Percentiles rank a stretch among this genome's conserved stretches.
These are phyloP conservation scores for Microctenopoma stevenorrisi DNA, from an alignment of 2,797 vertebrate species.

Conservation along the genomic window DNA sequence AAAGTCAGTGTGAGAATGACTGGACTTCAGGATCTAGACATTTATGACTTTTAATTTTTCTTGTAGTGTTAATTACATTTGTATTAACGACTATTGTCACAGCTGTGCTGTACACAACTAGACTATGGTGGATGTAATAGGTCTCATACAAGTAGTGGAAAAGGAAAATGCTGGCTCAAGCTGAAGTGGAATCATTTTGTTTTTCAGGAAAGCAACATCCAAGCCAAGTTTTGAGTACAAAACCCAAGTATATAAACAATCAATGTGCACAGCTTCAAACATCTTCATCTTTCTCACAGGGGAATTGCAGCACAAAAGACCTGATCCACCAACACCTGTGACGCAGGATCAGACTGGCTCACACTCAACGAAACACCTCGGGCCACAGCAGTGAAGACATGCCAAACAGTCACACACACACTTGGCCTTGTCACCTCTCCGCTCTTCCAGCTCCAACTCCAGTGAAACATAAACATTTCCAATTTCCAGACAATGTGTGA, in stretches of 20 bases:
- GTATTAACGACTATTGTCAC: background rate
- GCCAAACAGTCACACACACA: slow-evolving; percentile 48
- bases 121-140: background rate
- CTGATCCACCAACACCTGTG: slow-evolving; percentile 62
- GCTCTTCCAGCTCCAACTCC: slow-evolving; percentile 57
- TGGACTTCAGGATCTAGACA: background rate
- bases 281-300: slow-evolving; percentile 53
- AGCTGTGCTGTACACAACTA: slow-evolving; percentile 3
- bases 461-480: slow-evolving; percentile 71
- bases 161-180: slow-evolving; percentile 6
- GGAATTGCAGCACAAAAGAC: slow-evolving; percentile 58
- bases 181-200: slow-evolving; percentile 28
- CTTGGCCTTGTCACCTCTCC: slow-evolving; percentile 57
- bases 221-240: slow-evolving; percentile 46
- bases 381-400: slow-evolving; percentile 55
- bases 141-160: background rate
- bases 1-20: slow-evolving; percentile 2
- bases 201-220: slow-evolving; percentile 15
- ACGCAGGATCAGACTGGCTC: slow-evolving; percentile 30
- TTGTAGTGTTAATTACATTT: background rate
- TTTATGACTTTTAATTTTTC: background rate
- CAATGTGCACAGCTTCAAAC: slow-evolving; percentile 40
- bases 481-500: slow-evolving; percentile 78
- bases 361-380: slow-evolving; percentile 37
- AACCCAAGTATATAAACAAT: slow-evolving; percentile 43